Percentiles rank a stretch among this genome's conserved stretches.
Conservation (phyloP, 2,888 invertebrate species). For the Pterobdella sp. region DNA sequence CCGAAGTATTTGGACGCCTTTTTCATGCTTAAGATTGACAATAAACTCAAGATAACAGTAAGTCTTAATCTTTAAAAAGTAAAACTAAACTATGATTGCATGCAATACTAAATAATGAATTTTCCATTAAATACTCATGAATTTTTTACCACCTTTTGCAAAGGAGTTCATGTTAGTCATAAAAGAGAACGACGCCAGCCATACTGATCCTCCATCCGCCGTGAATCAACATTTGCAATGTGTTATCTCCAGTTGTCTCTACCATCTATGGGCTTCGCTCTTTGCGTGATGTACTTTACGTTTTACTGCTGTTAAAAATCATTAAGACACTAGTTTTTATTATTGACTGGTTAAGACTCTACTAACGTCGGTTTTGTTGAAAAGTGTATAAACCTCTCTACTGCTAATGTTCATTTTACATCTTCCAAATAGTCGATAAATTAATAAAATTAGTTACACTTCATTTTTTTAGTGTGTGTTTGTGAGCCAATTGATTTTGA, state of each 20-base stretch:
- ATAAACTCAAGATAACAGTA: background rate
- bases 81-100: too few relatives aligned
- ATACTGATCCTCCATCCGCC: background rate
- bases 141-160: background rate
- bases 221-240: conserved; percentile 14
- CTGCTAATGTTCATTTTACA: too few relatives aligned
- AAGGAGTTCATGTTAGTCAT: conserved; percentile 20
- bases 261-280: conserved; percentile 13
- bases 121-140: too few relatives aligned
- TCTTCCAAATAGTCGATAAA: too few relatives aligned
- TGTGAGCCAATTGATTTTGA: too few relatives aligned
- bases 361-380: too few relatives aligned
- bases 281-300: background rate
- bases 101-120: too few relatives aligned
- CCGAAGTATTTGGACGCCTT: conserved; percentile 61
- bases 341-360: too few relatives aligned
- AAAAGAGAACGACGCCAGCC: background rate
- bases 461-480: too few relatives aligned
- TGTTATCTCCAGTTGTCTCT: background rate
- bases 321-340: background rate
- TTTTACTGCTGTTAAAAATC: background rate
- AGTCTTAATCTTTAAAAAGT: background rate
- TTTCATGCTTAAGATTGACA: conserved; percentile 61
- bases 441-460: too few relatives aligned
- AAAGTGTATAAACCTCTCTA: too few relatives aligned